Conservation (phyloP, 2,888 invertebrate species). For the Fragum fragum region DNA sequence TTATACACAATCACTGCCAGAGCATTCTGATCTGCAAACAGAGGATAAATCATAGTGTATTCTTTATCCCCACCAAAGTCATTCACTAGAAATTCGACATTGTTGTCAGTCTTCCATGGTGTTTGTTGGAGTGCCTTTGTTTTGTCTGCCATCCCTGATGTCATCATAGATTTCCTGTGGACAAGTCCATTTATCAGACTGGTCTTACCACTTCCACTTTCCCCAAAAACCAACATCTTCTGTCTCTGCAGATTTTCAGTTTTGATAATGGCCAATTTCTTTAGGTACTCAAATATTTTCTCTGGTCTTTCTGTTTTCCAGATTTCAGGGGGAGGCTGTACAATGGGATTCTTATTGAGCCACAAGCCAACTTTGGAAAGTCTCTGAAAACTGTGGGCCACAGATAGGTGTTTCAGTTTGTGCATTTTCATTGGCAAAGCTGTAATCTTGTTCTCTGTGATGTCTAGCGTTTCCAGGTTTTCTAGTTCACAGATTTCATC, state of each 20-base stretch:
- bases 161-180: constrained; percentile 78
- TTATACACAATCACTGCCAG: constrained; percentile 83
- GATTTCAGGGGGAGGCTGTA: constrained; percentile 83
- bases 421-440: constrained; percentile 83
- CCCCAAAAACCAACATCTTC: constrained; percentile 83
- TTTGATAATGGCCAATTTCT: constrained; percentile 81
- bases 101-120: constrained; percentile 83
- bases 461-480: constrained; percentile 84
- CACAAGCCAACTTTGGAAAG: constrained; percentile 84
- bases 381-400: constrained; percentile 83
- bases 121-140: constrained; percentile 74
- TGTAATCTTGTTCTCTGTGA: constrained; percentile 82
- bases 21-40: constrained; percentile 82
- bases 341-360: constrained; percentile 85
- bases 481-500: constrained; percentile 83
- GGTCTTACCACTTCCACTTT: constrained; percentile 84
- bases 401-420: constrained; percentile 78
- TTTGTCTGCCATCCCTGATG: constrained; percentile 70
- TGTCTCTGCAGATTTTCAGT: constrained; percentile 84
- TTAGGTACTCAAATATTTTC: constrained; percentile 84
- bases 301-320: constrained; percentile 85
- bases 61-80: constrained; percentile 83
- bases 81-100: constrained; percentile 82
- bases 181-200: constrained; percentile 80
- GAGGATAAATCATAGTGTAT: constrained; percentile 78